phyloP scores from a whole-genome alignment of 2,888 invertebrate species.

The Pyrgus malvae region DNA sequence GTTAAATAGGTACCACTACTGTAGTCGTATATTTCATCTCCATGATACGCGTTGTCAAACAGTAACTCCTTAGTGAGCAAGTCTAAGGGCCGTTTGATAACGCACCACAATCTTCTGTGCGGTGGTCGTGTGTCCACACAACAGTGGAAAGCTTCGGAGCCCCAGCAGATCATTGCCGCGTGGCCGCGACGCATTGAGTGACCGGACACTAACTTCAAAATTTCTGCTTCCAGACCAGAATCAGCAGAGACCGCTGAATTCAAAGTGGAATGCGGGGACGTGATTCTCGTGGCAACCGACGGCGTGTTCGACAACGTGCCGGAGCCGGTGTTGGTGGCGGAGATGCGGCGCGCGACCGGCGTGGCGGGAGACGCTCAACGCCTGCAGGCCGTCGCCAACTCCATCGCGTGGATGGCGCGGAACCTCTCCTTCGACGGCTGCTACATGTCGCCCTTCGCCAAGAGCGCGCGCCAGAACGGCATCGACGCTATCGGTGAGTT shows the following conservation, averaged over 20 bases:
- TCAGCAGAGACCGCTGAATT: slow-evolving; percentile 95
- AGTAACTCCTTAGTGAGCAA: no score
- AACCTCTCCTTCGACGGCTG: slow-evolving; percentile 96
- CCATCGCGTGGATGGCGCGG: slow-evolving; percentile 97
- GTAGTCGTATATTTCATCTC: no score
- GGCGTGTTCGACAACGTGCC: slow-evolving; percentile 99
- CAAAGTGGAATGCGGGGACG: slow-evolving; percentile 95
- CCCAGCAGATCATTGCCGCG: no score
- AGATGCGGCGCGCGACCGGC: slow-evolving; percentile 87
- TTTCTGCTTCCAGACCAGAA: slow-evolving; percentile 91
- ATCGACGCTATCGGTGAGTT: slow-evolving; percentile 92
- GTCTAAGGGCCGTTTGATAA: no score
- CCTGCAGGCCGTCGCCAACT: slow-evolving; percentile 95
- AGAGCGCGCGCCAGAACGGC: slow-evolving; percentile 95
- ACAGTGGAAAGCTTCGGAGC: no score
- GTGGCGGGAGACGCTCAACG: slow-evolving; percentile 83
- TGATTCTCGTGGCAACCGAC: slow-evolving; percentile 97
- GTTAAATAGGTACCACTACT: no score
- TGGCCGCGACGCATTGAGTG: no score
- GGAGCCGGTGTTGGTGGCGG: slow-evolving; percentile 92
- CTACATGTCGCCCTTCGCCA: slow-evolving; percentile 97
- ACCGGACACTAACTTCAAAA: no score
- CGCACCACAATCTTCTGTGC: no score
- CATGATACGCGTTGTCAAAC: no score
- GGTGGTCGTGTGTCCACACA: no score